Evolutionary conservation across 2,113 vertebrate genomes (phyloP).

Genomic region (Physeter macrocephalus): DNA sequence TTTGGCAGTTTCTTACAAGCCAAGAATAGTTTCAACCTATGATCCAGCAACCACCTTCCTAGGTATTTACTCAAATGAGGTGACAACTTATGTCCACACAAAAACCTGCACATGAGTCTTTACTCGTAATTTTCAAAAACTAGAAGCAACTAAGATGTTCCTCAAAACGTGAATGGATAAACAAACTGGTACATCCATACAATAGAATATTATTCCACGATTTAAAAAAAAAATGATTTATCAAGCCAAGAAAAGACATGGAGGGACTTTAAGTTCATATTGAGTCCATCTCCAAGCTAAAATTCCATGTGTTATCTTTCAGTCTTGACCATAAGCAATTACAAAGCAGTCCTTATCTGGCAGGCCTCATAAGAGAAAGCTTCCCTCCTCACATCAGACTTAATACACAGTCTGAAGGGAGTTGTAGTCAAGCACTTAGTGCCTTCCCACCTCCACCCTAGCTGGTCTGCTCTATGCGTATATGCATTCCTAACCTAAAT

Average conservation of each 20-base stretch:
- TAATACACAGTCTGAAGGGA: neutral
- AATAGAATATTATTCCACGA: neutral
- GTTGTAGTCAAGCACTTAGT: too few species aligned
- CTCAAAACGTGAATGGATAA: neutral
- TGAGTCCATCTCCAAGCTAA: neutral
- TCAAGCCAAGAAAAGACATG: neutral
- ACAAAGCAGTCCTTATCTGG: neutral
- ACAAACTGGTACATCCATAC: neutral
- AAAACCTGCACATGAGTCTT: neutral
- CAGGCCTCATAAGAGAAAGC: neutral
- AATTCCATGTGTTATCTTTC: neutral
- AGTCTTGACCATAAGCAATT: neutral
- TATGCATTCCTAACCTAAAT: neutral
- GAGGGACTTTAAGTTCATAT: neutral
- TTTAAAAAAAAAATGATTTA: neutral
- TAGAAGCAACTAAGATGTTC: neutral
- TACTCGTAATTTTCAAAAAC: neutral
- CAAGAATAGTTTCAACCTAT: neutral
- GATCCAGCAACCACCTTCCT: neutral
- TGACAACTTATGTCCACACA: neutral
- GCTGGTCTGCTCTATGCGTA: neutral
- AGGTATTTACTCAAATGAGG: neutral
- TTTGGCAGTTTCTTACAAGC: neutral
- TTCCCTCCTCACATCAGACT: neutral
- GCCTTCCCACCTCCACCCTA: accelerated